Base-by-base conservation (phyloP, 1,140 invertebrate species). In the Archegozetes longisetosus region DNA sequence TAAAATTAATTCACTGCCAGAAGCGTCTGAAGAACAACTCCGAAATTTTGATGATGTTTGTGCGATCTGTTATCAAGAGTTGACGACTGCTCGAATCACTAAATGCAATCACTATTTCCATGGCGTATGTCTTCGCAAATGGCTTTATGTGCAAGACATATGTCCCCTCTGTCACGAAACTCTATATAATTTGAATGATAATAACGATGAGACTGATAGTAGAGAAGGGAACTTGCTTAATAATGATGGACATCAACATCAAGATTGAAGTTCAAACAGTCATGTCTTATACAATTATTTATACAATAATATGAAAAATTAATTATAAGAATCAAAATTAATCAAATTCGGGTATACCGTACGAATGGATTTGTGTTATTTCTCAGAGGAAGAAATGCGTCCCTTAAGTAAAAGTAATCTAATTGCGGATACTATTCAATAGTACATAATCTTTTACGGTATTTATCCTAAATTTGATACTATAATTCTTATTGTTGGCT, bases 21-120 rank as follows among this genome's bases (percentile, higher is more conserved):
- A 89, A 69, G 93, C 92, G 0, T 85, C 82, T 0, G 69, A 71
- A 0, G 82, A 84, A 40, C 85, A 96, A 68, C 69, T 97, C 0
- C 70, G 75, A 68, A 62, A 73, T 1, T 76, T 87, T 54, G 83
- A 93, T 69, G 93, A 97, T 71, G 88, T 96, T 0, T 97, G 93
- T 75, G 86, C 92, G 2, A 96, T 97, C 64, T 98, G 93, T 70
- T 95, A 90, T 70, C 88, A 92, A 68, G 86, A 90, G 67, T 86
- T 94, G 81, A 79, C 79, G 26, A 83, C 79, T n/a, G 92, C 91
- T 0, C 86, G 89, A 69, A 89, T 97, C 27, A 97, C 93, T 0
- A 78, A 80, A 25, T 96, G 92, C 69, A 85, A 85, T 66, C 92
- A 96, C 70, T 93, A 84, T 70, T 98, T 96, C 75, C 93, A 97